Percentiles rank a stretch among this genome's conserved stretches.
Evolutionary conservation across 1,140 invertebrate genomes (phyloP).

Genomic region (Planococcus citri): DNA sequence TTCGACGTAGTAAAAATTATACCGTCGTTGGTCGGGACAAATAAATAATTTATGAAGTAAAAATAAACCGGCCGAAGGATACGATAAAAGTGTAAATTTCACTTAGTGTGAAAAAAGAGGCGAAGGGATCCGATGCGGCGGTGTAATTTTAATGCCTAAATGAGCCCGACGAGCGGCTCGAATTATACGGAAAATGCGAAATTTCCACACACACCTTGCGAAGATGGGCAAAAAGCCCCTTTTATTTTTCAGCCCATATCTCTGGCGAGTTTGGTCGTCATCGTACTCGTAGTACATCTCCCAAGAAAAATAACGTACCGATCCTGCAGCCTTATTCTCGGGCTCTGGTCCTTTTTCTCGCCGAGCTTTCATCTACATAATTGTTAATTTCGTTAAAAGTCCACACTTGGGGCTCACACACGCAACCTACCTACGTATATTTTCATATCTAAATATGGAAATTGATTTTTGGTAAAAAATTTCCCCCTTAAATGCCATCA

Average conservation of each 20-base stretch:
- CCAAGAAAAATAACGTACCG: not conserved
- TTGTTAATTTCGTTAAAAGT: not conserved
- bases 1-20: not conserved
- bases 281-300: not conserved
- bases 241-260: not conserved
- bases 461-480: not conserved
- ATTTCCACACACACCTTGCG: not conserved
- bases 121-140: too few relatives aligned
- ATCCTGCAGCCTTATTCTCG: too few relatives aligned
- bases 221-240: too few relatives aligned
- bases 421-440: too few relatives aligned
- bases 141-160: constrained; percentile 2
- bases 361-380: not conserved
- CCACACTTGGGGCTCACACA: not conserved
- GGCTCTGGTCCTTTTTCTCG: too few relatives aligned
- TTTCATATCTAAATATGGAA: not conserved
- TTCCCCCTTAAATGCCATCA: too few relatives aligned
- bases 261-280: not conserved
- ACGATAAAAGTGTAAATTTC: not conserved
- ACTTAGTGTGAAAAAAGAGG: not conserved
- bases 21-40: not conserved
- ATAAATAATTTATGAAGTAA: not conserved
- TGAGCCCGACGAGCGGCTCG: not conserved
- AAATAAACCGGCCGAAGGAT: not conserved
- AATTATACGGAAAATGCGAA: not conserved